A percentile compares a stretch with the other conserved stretches of the same genome.
Conservation (phyloP, 2,113 vertebrate species). For the rabbit (Oryctolagus cuniculus) region DNA sequence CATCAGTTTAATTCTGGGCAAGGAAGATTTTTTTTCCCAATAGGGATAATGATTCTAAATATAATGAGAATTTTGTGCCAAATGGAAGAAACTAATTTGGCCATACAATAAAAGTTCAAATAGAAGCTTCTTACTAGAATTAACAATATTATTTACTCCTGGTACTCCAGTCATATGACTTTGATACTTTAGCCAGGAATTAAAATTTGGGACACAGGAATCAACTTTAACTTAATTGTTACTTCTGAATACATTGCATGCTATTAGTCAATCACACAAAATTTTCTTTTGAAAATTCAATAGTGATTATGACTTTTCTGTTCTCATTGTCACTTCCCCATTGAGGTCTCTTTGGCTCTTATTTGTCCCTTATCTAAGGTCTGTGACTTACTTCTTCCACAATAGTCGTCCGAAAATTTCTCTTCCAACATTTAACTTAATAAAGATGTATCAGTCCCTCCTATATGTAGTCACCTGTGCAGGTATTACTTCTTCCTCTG, state of each 20-base stretch:
- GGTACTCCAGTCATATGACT: neutral
- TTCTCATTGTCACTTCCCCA: neutral
- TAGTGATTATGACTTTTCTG: neutral
- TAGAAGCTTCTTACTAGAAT: conserved; percentile 56
- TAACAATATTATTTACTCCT: conserved; percentile 52
- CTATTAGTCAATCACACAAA: neutral
- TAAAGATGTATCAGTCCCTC: neutral
- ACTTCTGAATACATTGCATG: neutral
- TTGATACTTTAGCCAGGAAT: conserved; percentile 25
- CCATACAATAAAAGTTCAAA: conserved; percentile 50
- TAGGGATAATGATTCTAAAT: conserved; percentile 38
- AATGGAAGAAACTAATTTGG: conserved; percentile 60
- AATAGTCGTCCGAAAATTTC: conserved; percentile 9
- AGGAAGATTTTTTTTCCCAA: conserved; percentile 44
- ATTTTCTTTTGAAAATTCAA: conserved; percentile 40
- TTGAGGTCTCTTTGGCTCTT: neutral
- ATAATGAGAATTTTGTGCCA: conserved; percentile 71
- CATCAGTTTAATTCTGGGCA: conserved; percentile 60
- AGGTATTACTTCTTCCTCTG: neutral
- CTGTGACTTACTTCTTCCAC: neutral
- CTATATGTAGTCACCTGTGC: neutral
- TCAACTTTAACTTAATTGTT: conserved; percentile 27
- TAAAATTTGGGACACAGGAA: neutral
- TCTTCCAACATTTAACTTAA: neutral
- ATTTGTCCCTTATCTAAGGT: neutral